Base-by-base conservation (phyloP, 92 coral and sea anemone genomes). In the Zoanthus sansibaricus region DNA sequence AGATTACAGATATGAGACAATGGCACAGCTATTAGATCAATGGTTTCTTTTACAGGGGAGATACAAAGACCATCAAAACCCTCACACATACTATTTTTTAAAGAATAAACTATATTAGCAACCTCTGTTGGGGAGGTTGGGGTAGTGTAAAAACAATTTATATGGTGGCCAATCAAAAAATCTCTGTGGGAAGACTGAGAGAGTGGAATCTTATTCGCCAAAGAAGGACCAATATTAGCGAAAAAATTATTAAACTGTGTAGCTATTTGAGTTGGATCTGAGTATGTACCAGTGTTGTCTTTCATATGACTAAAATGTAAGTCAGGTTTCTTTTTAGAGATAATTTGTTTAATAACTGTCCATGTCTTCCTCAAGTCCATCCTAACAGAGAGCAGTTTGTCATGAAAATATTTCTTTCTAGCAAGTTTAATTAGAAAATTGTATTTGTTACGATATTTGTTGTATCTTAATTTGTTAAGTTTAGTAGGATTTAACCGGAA, bases 191-290 rank as follows among this genome's bases (percentile, higher is more conserved):
- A 37, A 37, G 42, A 37, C 42, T 37, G 42, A 37, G 42, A 37
- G 42, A 37, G 42, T 37, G 42, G 42, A 37, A 37, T 37, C 42
- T 37, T 37, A 37, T 37, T 37, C 42, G 42, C 42, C 42, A 37
- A 37, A 37, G 25, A 37, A 37, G 42, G 89, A 33, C 89, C 89
- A 72, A 76, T 66, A 51, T 86, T 30, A 58, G 86, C 51, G 16
- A 87, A 68, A 21, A 78, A 87, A 78, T 78, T 52, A 78, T 78
- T 87, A 69, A 87, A 87, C 58, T 87, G 78, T 21, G 69, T 76
- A 32, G 89, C 83, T 55, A 86, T 86, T 25, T 17, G 89, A 73
- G 51, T 32, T 32, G 89, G 84, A 59, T 86, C 89, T 58, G 89
- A 37, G 77, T 68, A 76, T n/a, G 12, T 75, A 31, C 90, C 90